phyloP scores from a whole-genome alignment of 2,797 vertebrate genomes.

The Gobionotothen gibberifrons region DNA sequence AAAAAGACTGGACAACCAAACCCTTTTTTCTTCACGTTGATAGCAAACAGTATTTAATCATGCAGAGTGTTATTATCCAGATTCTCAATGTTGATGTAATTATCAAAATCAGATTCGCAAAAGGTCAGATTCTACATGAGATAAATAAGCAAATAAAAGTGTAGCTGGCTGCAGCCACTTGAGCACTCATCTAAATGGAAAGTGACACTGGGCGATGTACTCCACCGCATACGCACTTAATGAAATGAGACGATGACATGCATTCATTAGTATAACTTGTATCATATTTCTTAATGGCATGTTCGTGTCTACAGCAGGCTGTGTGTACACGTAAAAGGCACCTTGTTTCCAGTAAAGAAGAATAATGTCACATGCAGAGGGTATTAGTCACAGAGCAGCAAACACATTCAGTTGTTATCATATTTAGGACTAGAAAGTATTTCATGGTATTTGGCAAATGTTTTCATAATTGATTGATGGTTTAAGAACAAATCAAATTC shows the following conservation, averaged over 20 bases:
- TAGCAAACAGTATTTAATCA: conserved; percentile 49
- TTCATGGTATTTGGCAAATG: no score
- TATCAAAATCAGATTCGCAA: conserved; percentile 55
- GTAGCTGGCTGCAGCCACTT: conserved; percentile 19
- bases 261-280: conserved; percentile 39
- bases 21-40: conserved; percentile 21
- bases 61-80: conserved; percentile 31
- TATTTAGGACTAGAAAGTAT: neutral
- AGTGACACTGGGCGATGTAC: conserved; percentile 53
- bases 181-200: conserved; percentile 61
- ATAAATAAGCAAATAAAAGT: conserved; percentile 50
- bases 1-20: conserved; percentile 48
- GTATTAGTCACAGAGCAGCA: conserved; percentile 21
- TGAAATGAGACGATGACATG: conserved; percentile 60
- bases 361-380: neutral
- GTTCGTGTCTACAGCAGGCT: conserved; percentile 1
- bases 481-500: neutral
- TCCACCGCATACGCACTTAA: conserved; percentile 49
- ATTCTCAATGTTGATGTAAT: conserved; percentile 48
- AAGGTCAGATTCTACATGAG: conserved; percentile 54
- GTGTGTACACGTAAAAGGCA: conserved; percentile 33
- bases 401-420: neutral
- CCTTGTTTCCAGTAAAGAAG: conserved; percentile 42
- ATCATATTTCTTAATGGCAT: conserved; percentile 42
- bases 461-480: no score